Evolutionary conservation across 2,113 vertebrate species (phyloP).

Genomic region (Fregata magnificens): DNA sequence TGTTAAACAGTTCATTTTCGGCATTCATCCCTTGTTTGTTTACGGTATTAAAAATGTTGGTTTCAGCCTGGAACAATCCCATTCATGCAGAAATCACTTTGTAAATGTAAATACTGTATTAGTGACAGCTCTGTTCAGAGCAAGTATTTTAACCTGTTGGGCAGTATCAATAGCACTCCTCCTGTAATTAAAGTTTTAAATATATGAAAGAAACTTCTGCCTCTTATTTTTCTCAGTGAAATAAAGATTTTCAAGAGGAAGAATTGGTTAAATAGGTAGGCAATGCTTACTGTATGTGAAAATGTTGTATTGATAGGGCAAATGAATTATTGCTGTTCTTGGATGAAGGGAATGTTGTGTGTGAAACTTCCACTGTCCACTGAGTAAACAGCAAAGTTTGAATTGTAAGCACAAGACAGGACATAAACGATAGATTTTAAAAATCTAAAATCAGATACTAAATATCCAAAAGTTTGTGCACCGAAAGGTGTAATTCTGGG

Average conservation of each 20-base stretch:
- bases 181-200: neutral
- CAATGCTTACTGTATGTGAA: neutral
- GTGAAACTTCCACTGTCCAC: neutral
- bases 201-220: neutral
- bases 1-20: conserved; percentile 54
- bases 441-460: neutral
- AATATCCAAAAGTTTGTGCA: neutral
- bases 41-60: conserved; percentile 43
- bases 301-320: neutral
- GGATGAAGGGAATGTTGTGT: neutral
- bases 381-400: neutral
- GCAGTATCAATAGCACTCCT: neutral
- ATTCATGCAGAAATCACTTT: conserved; percentile 31
- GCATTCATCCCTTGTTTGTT: conserved; percentile 43
- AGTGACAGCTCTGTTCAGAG: neutral
- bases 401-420: neutral
- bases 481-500: neutral
- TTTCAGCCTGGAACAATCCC: conserved; percentile 34
- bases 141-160: neutral
- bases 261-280: neutral
- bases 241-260: neutral
- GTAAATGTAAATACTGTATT: conserved; percentile 29
- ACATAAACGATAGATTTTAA: neutral
- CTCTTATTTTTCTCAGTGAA: neutral
- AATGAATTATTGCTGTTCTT: neutral